Conservation (phyloP, 1,140 invertebrate species). For the Lineus longissimus region DNA sequence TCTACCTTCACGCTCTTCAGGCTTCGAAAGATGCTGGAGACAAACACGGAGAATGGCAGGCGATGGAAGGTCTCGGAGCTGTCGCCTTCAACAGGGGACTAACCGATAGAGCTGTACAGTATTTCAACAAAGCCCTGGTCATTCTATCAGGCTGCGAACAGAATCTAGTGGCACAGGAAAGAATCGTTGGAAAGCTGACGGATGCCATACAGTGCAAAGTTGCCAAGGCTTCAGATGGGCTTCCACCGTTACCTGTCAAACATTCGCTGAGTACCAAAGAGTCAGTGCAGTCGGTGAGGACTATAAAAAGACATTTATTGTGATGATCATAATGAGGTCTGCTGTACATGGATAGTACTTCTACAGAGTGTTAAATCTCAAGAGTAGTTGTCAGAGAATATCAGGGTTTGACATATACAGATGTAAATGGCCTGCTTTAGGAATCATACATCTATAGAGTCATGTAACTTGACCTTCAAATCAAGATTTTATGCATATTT, state of each 20-base stretch:
- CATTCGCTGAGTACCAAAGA: background rate
- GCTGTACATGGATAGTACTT: background rate
- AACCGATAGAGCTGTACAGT: constrained; percentile 21
- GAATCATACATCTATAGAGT: no score
- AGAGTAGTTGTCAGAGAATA: background rate
- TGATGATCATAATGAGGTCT: background rate
- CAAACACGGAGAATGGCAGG: constrained; percentile 34
- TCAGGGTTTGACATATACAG: background rate
- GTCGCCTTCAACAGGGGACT: constrained; percentile 28
- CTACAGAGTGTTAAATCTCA: background rate
- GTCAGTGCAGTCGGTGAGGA: background rate
- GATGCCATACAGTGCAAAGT: constrained; percentile 14
- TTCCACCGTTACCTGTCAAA: background rate
- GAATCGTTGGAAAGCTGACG: constrained; percentile 32
- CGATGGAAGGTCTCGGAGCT: constrained; percentile 34
- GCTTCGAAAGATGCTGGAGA: constrained; percentile 36
- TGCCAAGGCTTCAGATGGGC: background rate
- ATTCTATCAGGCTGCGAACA: background rate
- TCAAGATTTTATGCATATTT: no score
- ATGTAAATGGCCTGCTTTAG: no score
- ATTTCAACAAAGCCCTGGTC: constrained; percentile 17
- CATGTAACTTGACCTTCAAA: no score
- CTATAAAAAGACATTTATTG: background rate
- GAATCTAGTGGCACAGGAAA: constrained; percentile 21
- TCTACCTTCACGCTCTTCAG: constrained; percentile 34